Percentiles rank a stretch among this genome's conserved stretches.
Conservation (phyloP, 2,888 invertebrate species). For the Copidosoma aretas region DNA sequence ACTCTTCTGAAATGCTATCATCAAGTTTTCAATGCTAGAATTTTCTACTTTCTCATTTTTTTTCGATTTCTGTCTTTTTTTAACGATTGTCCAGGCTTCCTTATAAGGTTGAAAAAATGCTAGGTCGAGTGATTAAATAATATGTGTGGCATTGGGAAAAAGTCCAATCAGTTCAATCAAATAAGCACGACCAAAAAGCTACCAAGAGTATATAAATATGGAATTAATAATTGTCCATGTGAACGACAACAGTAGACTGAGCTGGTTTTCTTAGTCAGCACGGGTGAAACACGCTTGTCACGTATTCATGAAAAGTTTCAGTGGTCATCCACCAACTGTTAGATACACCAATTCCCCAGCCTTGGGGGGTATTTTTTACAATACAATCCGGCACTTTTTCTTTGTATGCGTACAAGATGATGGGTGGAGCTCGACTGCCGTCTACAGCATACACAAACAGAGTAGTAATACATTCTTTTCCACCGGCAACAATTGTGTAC, state of each 20-base stretch:
- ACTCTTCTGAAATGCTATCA: too few species aligned
- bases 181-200: conserved; percentile 56
- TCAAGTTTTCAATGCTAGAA: too few species aligned
- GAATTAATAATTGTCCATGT: conserved; percentile 58
- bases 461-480: background rate
- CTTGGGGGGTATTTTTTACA: conserved; percentile 47
- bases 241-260: conserved; percentile 50
- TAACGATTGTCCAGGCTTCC: conserved; percentile 46
- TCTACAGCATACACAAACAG: conserved; percentile 41
- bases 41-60: too few species aligned
- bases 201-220: conserved; percentile 55
- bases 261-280: conserved; percentile 53
- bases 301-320: conserved; percentile 58
- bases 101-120: conserved; percentile 56
- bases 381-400: conserved; percentile 45
- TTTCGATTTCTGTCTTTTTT: background rate
- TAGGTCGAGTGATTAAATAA: conserved; percentile 58
- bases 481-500: background rate
- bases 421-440: conserved; percentile 47
- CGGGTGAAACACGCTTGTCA: conserved; percentile 56
- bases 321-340: conserved; percentile 62
- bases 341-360: conserved; percentile 58
- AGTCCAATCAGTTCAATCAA: conserved; percentile 45
- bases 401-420: conserved; percentile 44
- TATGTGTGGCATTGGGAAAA: conserved; percentile 56